Evolutionary conservation across 2,797 vertebrate species (phyloP), one percentile per base, ranked within the genome.

Genomic region (Galaxias olidus): DNA sequence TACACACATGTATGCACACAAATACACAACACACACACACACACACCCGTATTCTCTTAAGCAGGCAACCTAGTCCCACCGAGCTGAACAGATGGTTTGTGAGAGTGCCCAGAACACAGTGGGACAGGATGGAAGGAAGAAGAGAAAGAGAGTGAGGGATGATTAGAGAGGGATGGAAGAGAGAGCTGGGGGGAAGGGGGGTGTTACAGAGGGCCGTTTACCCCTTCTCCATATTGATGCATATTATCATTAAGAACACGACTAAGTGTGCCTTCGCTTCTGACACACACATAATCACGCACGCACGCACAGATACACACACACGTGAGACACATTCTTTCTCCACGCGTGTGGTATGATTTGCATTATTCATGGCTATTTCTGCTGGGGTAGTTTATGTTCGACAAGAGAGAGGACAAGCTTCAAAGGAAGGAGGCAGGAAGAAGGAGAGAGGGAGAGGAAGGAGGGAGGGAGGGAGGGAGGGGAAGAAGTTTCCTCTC

Each of bases 11-110:
- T 6, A 30, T 6, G 6, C 30, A 30, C 30, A 30, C 30, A 30
- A 2, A 30, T 6, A 30, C 30, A 30, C 30, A 30, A 2, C 54
- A 13, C 53, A 40, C 13, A 40, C n/a, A 55, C 9, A 55, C 30
- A 30, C 30, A 30, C 30, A 30, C 30, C 2, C 13, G 3, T 47
- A 47, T 47, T 14, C 78, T 86, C 86, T 87, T 80, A 86, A 80
- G 79, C 80, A 75, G 84, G 81, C 83, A 86, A 88, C 80, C 77
- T 84, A 87, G 79, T 84, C 80, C 78, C 81, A 83, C 85, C 87
- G 59, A 45, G 82, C 73, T 72, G 88, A 92, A 89, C 90, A 92
- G 90, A 92, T 91, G 91, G 88, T 81, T 71, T 73, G 66, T 77
- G 78, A 84, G 83, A 81, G 70, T 74, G 86, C 71, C 82, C 84